phyloP scores from a whole-genome alignment of 2,797 vertebrate species.

The Mormyrops attenuatus region DNA sequence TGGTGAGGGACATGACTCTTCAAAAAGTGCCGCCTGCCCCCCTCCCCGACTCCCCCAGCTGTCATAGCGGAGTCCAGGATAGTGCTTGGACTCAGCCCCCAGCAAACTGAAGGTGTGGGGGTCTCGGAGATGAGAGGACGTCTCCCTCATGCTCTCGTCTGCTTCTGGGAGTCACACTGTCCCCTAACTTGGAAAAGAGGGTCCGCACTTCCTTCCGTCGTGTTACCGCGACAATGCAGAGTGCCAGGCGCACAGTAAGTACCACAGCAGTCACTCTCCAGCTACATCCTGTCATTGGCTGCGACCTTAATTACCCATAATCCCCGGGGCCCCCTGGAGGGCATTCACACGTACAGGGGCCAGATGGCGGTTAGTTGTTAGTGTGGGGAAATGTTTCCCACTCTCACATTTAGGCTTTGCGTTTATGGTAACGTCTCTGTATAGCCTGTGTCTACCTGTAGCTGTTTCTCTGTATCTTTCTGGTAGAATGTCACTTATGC shows the following conservation, averaged over 20 bases:
- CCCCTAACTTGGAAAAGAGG: neutral
- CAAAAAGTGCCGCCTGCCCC: neutral
- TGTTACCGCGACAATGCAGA: neutral
- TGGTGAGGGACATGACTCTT: neutral
- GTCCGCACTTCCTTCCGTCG: neutral
- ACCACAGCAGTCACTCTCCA: neutral
- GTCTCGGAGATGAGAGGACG: neutral
- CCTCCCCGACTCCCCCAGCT: neutral
- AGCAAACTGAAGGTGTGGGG: neutral
- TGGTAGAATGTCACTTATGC: neutral
- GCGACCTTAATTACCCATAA: slow-evolving; percentile 17
- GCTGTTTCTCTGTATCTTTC: neutral
- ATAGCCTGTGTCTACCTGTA: neutral
- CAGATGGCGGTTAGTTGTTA: neutral
- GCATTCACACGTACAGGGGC: neutral
- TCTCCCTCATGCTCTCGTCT: too few species aligned
- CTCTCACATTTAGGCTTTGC: neutral
- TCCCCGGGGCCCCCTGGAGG: neutral
- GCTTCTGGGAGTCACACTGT: neutral
- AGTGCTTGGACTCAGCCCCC: neutral
- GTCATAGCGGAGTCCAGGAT: neutral
- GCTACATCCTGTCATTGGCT: neutral
- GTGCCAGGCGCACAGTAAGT: neutral
- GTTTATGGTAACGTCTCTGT: neutral
- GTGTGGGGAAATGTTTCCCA: neutral